A percentile compares a stretch with the other conserved stretches of the same genome.
phyloP scores from a whole-genome alignment of 2,113 vertebrate genomes.

The Vombatus ursinus region DNA sequence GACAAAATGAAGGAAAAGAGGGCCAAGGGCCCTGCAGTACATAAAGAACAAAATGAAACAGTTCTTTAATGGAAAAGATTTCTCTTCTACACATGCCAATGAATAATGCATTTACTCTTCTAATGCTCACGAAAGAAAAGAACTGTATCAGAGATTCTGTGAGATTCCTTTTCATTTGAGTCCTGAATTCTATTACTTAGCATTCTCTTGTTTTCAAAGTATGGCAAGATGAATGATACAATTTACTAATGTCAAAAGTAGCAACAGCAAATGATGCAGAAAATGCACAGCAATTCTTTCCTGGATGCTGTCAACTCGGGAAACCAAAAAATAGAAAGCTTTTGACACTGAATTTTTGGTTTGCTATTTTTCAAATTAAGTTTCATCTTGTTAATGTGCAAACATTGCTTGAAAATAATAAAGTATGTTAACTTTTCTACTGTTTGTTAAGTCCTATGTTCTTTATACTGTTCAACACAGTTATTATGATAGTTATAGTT shows the following conservation, averaged over 20 bases:
- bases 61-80: neutral
- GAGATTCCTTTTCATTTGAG: constrained; percentile 9
- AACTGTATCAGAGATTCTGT: neutral
- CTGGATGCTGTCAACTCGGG: constrained; percentile 51
- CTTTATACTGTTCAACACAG: neutral
- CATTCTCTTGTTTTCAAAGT: constrained; percentile 25
- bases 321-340: constrained; percentile 35
- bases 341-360: constrained; percentile 41
- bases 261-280: constrained; percentile 62
- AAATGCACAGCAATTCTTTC: constrained; percentile 60
- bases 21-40: constrained; percentile 53
- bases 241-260: constrained; percentile 64
- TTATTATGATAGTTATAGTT: constrained; percentile 12
- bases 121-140: neutral
- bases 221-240: constrained; percentile 59
- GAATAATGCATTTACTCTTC: neutral
- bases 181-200: constrained; percentile 26
- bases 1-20: constrained; percentile 51
- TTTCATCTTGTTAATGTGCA: constrained; percentile 9
- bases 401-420: neutral
- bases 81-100: constrained; percentile 1
- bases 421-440: neutral
- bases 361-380: constrained; percentile 34
- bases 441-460: neutral
- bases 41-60: constrained; percentile 41